phyloP scores from a whole-genome alignment of 2,113 vertebrate species.

The Sylvietta virens region DNA sequence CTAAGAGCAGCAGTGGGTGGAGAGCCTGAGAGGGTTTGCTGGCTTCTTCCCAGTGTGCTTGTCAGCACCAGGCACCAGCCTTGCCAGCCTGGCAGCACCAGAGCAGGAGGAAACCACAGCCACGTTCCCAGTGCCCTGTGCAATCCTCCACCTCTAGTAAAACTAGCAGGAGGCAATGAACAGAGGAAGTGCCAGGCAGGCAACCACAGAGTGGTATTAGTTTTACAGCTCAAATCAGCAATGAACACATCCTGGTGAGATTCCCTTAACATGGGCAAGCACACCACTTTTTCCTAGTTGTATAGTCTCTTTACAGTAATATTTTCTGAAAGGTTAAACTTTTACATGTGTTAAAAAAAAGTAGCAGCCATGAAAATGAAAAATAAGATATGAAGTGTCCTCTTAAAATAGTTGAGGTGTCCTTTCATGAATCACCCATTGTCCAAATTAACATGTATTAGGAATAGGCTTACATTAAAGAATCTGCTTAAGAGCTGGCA shows the following conservation, averaged over 20 bases:
- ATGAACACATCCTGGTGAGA: background rate
- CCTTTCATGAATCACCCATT: background rate
- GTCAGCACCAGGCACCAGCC: background rate
- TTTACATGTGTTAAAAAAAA: background rate
- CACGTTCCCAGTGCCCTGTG: background rate
- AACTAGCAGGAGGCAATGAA: background rate
- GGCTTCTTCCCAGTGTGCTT: background rate
- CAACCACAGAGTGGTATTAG: rapidly evolving
- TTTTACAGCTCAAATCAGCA: background rate
- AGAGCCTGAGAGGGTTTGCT: background rate
- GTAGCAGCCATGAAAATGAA: background rate
- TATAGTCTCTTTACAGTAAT: background rate
- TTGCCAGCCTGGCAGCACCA: background rate
- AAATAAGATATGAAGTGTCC: background rate
- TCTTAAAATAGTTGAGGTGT: background rate
- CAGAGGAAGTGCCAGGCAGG: background rate
- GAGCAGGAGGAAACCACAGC: background rate
- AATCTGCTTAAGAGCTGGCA: background rate
- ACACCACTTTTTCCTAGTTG: background rate
- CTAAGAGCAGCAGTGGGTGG: too few species aligned
- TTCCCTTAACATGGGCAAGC: background rate
- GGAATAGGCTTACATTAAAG: background rate
- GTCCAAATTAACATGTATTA: background rate
- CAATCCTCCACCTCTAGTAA: background rate
- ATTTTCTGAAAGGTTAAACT: background rate